Conservation (phyloP, 2,888 invertebrate species). For the Tinea trinotella region DNA sequence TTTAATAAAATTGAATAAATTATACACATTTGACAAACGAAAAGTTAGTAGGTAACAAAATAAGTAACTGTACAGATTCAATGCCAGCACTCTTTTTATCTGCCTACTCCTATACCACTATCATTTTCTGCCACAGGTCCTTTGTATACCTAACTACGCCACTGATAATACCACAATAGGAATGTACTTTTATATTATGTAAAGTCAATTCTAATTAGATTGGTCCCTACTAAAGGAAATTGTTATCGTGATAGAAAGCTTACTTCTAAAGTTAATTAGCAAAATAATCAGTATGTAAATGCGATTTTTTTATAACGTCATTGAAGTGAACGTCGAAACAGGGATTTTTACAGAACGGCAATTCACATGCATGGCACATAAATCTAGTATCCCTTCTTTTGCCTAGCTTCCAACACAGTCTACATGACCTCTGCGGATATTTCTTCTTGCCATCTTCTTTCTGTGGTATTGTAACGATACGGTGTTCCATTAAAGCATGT, state of each 20-base stretch:
- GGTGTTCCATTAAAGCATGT: constrained; percentile 48
- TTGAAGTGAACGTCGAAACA: constrained; percentile 66
- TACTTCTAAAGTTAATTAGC: constrained; percentile 38
- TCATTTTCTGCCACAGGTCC: no score
- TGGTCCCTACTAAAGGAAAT: not conserved
- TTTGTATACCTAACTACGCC: no score
- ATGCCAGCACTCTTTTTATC: no score
- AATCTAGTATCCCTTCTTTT: constrained; percentile 62
- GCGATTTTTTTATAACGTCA: constrained; percentile 58
- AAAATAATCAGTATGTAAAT: constrained; percentile 60
- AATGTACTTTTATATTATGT: not conserved
- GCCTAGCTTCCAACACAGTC: constrained; percentile 65
- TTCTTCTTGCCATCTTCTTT: constrained; percentile 70
- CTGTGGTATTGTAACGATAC: constrained; percentile 65
- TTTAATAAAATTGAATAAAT: no score
- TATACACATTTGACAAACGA: no score
- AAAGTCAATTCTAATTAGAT: not conserved
- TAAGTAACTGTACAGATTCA: no score
- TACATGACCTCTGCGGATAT: constrained; percentile 66
- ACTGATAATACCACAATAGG: no score
- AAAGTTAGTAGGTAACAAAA: no score
- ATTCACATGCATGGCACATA: constrained; percentile 64
- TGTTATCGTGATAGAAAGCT: not conserved
- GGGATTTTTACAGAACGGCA: constrained; percentile 65
- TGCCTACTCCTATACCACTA: no score